Base-by-base conservation (phyloP, 1,140 invertebrate species). In the Saxidomus purpurata region DNA sequence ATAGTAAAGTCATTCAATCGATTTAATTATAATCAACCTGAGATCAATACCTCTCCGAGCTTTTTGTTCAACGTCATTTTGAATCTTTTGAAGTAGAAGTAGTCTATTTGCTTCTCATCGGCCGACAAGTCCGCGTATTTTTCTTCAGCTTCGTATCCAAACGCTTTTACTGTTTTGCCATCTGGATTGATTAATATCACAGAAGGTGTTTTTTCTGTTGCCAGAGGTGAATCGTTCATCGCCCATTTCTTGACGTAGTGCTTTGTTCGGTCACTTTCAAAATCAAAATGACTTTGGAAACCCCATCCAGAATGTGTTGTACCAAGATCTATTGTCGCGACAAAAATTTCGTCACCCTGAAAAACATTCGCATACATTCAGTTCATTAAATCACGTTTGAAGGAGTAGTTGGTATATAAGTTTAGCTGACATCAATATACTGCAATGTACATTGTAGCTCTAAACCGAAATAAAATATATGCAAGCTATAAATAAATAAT, bases 61-160 rank as follows among this genome's bases (percentile, higher is more conserved):
- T 69, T 36, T 34, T 28, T 36, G 28, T 28, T n/a, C 17, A 69
- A 69, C 28, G 63, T 15, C 36, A 47, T n/a, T n/a, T n/a, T n/a
- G n/a, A n/a, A n/a, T n/a, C n/a, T n/a, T n/a, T n/a, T n/a, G n/a
- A n/a, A n/a, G 74, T 47, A 77, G 38, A n/a, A 77, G 36, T 47
- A 77, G 74, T 40, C 6, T 22, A n/a, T 43, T 43, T 77, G 36
- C 15, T 40, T 38, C 25, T 38, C 74, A 17, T 4, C 28, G 8
- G 55, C 25, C 31, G 79, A 15, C 17, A 59, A 28, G n/a, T 81
- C 43, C 13, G 22, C 49, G 49, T 81, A 81, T 61, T 22, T 25
- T 17, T 55, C 38, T 38, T 81, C 79, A 0, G 79, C 79, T 4
- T 81, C 79, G 34, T 81, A 81, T 61, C 79, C 79, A 81, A 81